These are phyloP conservation scores for Lathamus discolor DNA, from an alignment of 2,113 vertebrate species.

Conservation along the genomic window DNA sequence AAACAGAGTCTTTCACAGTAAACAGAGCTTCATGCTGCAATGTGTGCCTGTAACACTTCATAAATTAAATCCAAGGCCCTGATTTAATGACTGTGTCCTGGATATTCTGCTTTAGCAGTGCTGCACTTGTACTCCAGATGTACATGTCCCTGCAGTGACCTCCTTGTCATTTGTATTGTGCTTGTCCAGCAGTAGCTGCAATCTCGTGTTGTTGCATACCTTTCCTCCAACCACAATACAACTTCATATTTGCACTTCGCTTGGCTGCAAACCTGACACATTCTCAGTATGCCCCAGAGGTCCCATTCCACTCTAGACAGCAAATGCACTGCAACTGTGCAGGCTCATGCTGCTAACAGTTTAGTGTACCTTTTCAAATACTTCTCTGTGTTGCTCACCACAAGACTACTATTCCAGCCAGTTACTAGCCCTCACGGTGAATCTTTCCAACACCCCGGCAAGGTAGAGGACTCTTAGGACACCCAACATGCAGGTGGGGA, in stretches of 20 bases:
- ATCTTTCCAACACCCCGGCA: not conserved
- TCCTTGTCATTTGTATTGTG: conserved; percentile 2
- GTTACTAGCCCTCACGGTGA: not conserved
- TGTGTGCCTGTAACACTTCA: conserved; percentile 54
- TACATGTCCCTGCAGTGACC: conserved; percentile 25
- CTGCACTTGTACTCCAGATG: conserved; percentile 32
- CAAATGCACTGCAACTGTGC: conserved; percentile 7
- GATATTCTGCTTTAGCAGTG: conserved; percentile 35
- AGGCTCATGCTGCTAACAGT: not conserved
- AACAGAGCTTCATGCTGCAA: conserved; percentile 43
- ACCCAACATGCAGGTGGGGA: not conserved
- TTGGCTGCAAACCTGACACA: conserved; percentile 45
- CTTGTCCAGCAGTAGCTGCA: conserved; percentile 1
- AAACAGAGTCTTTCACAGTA: conserved; percentile 46
- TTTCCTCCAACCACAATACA: not conserved
- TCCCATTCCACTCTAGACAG: conserved; percentile 8
- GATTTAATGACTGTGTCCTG: conserved; percentile 55
- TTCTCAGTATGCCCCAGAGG: not conserved
- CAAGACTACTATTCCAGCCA: not conserved
- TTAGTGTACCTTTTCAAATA: not conserved
- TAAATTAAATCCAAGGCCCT: conserved; percentile 53
- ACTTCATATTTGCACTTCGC: conserved; percentile 3
- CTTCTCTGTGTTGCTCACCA: not conserved
- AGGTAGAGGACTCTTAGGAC: not conserved
- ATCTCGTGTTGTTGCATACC: not conserved